Evolutionary conservation across 2,797 vertebrate species (phyloP).

Genomic region (Arvicola amphibius): DNA sequence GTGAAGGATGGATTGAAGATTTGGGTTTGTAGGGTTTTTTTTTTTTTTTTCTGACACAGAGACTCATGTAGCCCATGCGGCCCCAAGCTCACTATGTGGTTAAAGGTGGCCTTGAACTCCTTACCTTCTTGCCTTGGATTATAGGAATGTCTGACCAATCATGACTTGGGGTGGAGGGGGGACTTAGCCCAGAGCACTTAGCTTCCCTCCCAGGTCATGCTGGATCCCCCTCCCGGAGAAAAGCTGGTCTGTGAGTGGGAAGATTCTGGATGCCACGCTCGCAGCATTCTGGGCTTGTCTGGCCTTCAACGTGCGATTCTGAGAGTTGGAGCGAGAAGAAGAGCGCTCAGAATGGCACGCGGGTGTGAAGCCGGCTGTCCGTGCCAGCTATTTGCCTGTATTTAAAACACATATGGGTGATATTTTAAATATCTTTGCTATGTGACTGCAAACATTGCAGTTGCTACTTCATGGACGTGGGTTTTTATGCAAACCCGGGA

Average conservation of each 20-base stretch:
- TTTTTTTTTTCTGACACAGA: neutral
- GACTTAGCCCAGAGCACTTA: neutral
- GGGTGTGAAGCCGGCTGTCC: constrained; percentile 77
- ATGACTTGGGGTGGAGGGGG: neutral
- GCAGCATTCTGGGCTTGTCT: constrained; percentile 61
- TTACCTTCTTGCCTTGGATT: neutral
- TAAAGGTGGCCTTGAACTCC: neutral
- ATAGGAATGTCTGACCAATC: neutral
- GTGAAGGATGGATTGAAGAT: neutral
- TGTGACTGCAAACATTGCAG: constrained; percentile 83
- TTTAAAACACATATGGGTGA: constrained; percentile 83
- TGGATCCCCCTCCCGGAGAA: neutral
- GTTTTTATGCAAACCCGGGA: constrained; percentile 83
- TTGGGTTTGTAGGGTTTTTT: neutral
- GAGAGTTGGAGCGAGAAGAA: constrained; percentile 77
- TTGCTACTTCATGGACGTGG: constrained; percentile 82
- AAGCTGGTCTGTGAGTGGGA: neutral
- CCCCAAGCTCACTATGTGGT: neutral
- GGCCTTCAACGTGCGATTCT: constrained; percentile 79
- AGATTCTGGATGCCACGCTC: neutral
- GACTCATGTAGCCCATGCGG: neutral
- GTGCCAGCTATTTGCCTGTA: constrained; percentile 83
- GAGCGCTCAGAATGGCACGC: constrained; percentile 79
- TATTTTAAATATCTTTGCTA: constrained; percentile 84
- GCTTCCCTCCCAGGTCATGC: constrained; percentile 1